Evolutionary conservation across 2,113 vertebrate genomes (phyloP).

Genomic region (Cephalopholis sonnerati): DNA sequence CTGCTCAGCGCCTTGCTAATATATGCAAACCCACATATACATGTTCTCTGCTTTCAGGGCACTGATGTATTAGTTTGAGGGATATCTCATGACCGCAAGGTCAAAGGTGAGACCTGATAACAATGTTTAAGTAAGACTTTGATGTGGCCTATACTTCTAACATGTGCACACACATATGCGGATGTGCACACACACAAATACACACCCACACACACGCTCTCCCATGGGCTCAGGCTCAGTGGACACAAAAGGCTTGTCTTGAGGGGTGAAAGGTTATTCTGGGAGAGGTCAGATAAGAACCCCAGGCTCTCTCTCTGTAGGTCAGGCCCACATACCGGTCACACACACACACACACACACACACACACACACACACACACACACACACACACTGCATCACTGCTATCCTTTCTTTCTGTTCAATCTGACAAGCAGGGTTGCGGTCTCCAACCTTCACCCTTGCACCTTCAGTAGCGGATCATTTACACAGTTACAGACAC

Average conservation of each 20-base stretch:
- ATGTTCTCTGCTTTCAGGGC: conserved; percentile 21
- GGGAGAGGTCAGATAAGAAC: conserved; percentile 81
- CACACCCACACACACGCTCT: conserved; percentile 44
- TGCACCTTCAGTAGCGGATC: conserved; percentile 45
- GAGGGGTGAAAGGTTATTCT: conserved; percentile 77
- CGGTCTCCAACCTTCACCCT: conserved; percentile 47
- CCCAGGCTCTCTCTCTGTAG: conserved; percentile 73
- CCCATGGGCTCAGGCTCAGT: conserved; percentile 61
- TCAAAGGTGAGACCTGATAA: conserved; percentile 86
- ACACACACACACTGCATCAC: conserved; percentile 49
- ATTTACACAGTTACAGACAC: conserved; percentile 43
- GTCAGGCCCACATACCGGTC: conserved; percentile 73
- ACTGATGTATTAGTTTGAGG: conserved; percentile 55
- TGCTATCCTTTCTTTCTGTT: conserved; percentile 60
- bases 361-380: conserved; percentile 32
- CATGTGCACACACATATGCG: conserved; percentile 31
- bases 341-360: conserved; percentile 42
- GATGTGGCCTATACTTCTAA: conserved; percentile 82
- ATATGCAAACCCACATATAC: conserved; percentile 50
- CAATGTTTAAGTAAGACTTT: conserved; percentile 88
- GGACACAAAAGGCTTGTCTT: conserved; percentile 80
- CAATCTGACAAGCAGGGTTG: conserved; percentile 39
- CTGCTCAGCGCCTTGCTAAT: conserved; percentile 26
- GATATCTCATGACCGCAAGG: conserved; percentile 77
- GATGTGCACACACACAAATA: conserved; percentile 30